Evolutionary conservation across 2,888 invertebrate genomes (phyloP).

Genomic region (Protula sp.): DNA sequence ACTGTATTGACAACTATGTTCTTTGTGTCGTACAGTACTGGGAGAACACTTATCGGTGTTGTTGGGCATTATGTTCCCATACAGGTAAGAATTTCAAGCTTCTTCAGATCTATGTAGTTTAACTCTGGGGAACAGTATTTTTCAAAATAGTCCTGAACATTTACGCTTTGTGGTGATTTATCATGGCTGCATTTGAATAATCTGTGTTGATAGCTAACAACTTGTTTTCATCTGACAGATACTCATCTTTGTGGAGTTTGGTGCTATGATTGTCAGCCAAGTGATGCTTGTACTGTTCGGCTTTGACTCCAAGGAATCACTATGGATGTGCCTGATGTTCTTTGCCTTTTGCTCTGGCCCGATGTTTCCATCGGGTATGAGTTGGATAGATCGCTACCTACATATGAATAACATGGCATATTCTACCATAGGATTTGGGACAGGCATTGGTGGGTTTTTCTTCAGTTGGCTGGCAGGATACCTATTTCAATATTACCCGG

Average conservation of each 20-base stretch:
- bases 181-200: too few relatives aligned
- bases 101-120: too few relatives aligned
- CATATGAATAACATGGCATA: background rate
- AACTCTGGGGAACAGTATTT: too few relatives aligned
- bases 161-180: too few relatives aligned
- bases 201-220: too few relatives aligned
- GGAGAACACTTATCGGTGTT: too few relatives aligned
- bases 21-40: too few relatives aligned
- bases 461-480: background rate
- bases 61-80: too few relatives aligned
- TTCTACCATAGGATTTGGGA: background rate
- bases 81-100: too few relatives aligned
- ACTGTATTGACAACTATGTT: too few relatives aligned
- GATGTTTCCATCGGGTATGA: background rate
- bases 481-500: background rate
- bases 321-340: background rate
- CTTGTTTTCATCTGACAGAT: too few relatives aligned
- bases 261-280: background rate
- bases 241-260: background rate
- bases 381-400: background rate
- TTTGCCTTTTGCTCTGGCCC: background rate
- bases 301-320: background rate
- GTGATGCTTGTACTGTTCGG: background rate
- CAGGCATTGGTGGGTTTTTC: background rate
- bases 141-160: too few relatives aligned